Percentiles rank a stretch among this genome's conserved stretches.
phyloP scores from a whole-genome alignment of 2,113 vertebrate species.

The Pica pica region DNA sequence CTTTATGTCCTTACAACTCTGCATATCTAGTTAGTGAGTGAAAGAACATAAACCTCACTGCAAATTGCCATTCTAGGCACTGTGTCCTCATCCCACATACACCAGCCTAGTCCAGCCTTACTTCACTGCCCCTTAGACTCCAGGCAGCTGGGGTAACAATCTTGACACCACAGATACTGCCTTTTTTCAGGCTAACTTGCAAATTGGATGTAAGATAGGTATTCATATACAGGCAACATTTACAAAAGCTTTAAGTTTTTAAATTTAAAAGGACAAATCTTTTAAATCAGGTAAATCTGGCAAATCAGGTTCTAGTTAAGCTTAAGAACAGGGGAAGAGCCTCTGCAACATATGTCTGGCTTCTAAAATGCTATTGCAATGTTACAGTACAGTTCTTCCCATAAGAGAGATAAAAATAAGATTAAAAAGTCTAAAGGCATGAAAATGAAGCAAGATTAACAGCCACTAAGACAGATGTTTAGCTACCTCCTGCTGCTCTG shows the following conservation, averaged over 20 bases:
- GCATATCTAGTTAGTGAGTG: neutral
- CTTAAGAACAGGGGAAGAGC: neutral
- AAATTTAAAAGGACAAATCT: neutral
- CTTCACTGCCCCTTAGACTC: neutral
- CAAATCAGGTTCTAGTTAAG: neutral
- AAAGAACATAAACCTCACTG: neutral
- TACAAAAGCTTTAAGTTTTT: neutral
- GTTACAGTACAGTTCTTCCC: neutral
- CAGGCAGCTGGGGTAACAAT: neutral
- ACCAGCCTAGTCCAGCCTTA: neutral
- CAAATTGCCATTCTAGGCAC: neutral
- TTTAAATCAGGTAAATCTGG: neutral
- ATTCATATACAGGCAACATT: neutral
- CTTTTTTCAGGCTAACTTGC: neutral
- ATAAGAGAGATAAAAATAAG: neutral
- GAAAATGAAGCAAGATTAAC: neutral
- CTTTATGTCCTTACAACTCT: neutral
- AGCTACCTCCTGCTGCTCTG: neutral
- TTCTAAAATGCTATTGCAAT: neutral
- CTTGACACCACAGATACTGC: neutral
- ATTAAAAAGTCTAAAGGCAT: neutral
- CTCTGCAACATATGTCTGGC: neutral
- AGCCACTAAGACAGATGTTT: neutral
- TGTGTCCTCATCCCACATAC: neutral
- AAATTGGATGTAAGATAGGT: neutral